Evolutionary conservation across 2,797 vertebrate species (phyloP), one percentile per base, ranked within the genome.

Genomic region (Ambastaia sidthimunki): DNA sequence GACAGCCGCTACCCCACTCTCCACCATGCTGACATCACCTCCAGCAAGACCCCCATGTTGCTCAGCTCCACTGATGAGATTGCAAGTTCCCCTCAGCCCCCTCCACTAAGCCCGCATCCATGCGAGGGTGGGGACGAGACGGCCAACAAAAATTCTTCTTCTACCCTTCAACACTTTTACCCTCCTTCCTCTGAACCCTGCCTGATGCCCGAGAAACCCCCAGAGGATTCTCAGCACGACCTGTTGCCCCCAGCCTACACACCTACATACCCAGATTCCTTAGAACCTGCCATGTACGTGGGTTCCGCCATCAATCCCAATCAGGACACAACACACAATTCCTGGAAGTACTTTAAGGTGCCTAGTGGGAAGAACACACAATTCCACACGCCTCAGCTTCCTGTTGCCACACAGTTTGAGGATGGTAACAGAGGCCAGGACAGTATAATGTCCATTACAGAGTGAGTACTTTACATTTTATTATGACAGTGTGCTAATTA

Each of bases 41-140:
- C 93, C 68, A 92, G 95, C 85, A 99, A 99, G 93, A 90, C 96
- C 59, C 95, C 97, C 2, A 94, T 93, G 82, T 91, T 99, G 88
- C 97, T 97, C 86, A 88, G 91, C 28, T 87, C 90, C n/a, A 73
- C 91, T 0, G 86, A 94, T 3, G 97, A 98, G 87, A 92, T 97
- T 52, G 89, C 91, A 0, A 94, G 91, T 60, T 99, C 98, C 0
- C 98, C 98, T 11, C 97, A 96, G 72, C 98, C 98, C 1, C 98
- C 97, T 1, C 97, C 96, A 0, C 97, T 99, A 77, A 99, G 98
- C 91, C 98, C 98, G 2, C 98, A 99, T 84, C 98, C 96, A 0
- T 98, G 97, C 73, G 96, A 97, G 23, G 94, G 93, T 0, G 89
- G 87, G 6, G 97, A 98, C 60, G 95, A 96, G 41, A 93, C 93